Conservation (phyloP, 2,888 invertebrate species). For the Phengaris alcon region DNA sequence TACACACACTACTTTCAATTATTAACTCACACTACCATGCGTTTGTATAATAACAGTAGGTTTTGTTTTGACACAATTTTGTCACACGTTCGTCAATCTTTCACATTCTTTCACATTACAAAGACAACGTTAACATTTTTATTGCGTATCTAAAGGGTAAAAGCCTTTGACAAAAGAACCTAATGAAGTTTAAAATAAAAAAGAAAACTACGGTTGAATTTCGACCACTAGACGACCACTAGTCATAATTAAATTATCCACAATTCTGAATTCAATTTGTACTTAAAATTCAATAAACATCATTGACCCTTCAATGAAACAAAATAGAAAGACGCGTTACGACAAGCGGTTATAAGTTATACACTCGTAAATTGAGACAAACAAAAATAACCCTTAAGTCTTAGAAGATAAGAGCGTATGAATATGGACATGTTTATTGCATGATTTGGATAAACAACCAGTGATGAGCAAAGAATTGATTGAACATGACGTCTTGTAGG, state of each 20-base stretch:
- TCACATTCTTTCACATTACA: too few relatives aligned
- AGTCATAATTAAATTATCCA: not conserved
- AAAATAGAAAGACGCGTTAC: conserved; percentile 6
- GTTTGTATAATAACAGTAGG: too few relatives aligned
- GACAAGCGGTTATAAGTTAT: conserved; percentile 15
- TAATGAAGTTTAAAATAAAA: too few relatives aligned
- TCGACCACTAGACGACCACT: too few relatives aligned
- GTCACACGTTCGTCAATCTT: too few relatives aligned
- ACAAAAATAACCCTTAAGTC: not conserved
- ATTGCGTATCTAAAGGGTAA: too few relatives aligned
- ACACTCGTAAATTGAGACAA: not conserved
- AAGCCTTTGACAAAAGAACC: too few relatives aligned
- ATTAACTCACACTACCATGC: too few relatives aligned
- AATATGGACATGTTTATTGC: conserved; percentile 26
- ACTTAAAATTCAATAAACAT: conserved; percentile 13
- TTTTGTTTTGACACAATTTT: too few relatives aligned
- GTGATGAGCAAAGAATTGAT: conserved; percentile 58
- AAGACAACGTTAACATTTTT: too few relatives aligned
- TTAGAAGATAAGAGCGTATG: not conserved
- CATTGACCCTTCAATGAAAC: conserved; percentile 23
- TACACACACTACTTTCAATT: too few relatives aligned
- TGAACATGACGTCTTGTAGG: conserved; percentile 44
- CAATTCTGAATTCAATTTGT: not conserved
- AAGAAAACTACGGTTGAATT: too few relatives aligned
- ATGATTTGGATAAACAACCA: conserved; percentile 39